A percentile compares a stretch with the other conserved stretches of the same genome.
These are phyloP conservation scores for Leptatherina wallacei DNA, from an alignment of 2,797 vertebrate genomes.

Conservation along the genomic window DNA sequence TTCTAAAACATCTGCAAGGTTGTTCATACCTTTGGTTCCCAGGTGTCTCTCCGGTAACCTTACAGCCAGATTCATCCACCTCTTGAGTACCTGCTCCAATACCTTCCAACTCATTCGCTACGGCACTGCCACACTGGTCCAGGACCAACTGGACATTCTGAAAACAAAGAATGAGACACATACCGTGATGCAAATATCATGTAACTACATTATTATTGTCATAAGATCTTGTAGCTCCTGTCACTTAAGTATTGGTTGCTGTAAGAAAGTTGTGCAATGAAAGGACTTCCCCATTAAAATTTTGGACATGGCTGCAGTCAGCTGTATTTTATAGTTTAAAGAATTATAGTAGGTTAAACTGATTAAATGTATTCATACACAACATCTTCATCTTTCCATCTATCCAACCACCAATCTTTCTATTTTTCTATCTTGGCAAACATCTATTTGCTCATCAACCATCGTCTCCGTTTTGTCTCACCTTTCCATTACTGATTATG, in stretches of 20 bases:
- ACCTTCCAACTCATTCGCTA: slow-evolving; percentile 70
- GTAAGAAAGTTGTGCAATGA: background rate
- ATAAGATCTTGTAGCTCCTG: background rate
- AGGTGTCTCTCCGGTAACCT: slow-evolving; percentile 84
- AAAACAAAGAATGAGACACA: background rate
- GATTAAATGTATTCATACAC: background rate
- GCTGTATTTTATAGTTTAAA: background rate
- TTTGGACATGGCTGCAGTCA: background rate
- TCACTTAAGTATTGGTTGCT: background rate
- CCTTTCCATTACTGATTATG: slow-evolving; percentile 88
- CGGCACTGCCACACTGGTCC: slow-evolving; percentile 85
- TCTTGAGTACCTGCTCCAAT: slow-evolving; percentile 64
- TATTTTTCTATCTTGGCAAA: background rate
- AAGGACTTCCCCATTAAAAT: background rate
- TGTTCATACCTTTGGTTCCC: slow-evolving; percentile 83
- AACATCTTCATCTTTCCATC: background rate
- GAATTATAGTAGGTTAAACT: background rate
- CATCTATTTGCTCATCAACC: background rate
- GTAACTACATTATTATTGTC: background rate
- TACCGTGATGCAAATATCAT: background rate
- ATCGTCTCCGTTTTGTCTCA: slow-evolving; percentile 32
- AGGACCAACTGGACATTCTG: slow-evolving; percentile 89
- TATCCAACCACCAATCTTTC: background rate
- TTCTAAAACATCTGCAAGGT: background rate
- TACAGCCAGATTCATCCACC: slow-evolving; percentile 83